These are phyloP conservation scores for Trinorchestia longiramus DNA, from an alignment of 1,140 invertebrate genomes.

Conservation along the genomic window DNA sequence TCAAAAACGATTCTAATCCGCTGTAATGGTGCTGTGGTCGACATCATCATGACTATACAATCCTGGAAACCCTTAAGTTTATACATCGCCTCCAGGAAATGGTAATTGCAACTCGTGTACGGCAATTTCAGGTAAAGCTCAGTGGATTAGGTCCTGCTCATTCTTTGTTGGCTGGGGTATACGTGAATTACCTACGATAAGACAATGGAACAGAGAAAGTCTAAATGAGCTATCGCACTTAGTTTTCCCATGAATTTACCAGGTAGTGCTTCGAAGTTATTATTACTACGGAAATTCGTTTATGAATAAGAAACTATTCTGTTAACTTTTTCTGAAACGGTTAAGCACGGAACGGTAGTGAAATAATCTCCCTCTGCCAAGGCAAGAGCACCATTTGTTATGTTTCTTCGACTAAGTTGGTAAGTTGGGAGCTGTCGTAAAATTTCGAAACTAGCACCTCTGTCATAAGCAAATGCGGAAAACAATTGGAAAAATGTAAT, in stretches of 20 bases:
- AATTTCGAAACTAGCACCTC: neutral
- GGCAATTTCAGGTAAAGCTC: neutral
- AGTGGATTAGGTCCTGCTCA: neutral
- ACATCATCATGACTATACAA: neutral
- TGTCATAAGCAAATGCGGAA: neutral
- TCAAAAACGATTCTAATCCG: neutral
- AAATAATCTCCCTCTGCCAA: neutral
- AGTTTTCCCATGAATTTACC: neutral
- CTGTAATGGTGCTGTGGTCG: neutral
- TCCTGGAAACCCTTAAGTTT: neutral
- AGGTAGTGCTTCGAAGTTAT: neutral
- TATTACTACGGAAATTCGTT: neutral
- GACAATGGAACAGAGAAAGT: neutral
- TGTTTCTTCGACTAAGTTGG: neutral
- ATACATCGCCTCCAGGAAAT: neutral
- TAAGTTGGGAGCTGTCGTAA: neutral
- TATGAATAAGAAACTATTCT: neutral
- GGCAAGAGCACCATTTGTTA: neutral
- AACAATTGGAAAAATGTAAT: neutral
- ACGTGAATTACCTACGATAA: neutral
- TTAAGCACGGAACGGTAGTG: neutral
- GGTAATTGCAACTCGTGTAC: neutral
- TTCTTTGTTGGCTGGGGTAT: neutral
- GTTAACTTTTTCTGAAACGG: neutral
- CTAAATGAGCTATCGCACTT: neutral